Evolutionary conservation across 2,797 vertebrate genomes (phyloP).

Genomic region (Danionella dracula): DNA sequence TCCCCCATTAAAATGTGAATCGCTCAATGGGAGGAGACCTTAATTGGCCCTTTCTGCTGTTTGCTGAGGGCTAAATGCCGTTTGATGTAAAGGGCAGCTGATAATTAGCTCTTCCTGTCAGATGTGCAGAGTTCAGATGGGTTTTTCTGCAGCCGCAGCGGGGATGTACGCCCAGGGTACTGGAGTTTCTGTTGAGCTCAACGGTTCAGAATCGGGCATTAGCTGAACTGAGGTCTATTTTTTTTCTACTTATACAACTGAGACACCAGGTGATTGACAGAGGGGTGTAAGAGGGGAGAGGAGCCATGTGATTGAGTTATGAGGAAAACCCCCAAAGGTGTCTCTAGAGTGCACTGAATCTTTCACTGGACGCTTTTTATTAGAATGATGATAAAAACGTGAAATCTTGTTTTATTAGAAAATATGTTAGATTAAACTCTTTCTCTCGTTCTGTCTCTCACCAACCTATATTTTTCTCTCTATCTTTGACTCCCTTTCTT

Average conservation of each 20-base stretch:
- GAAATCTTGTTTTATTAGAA: too few species aligned
- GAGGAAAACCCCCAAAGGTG: conserved; percentile 6
- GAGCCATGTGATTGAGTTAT: conserved; percentile 30
- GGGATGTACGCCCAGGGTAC: not conserved
- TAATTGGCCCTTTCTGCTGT: conserved; percentile 40
- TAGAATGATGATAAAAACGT: not conserved
- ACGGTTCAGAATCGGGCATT: not conserved
- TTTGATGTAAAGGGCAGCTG: conserved; percentile 39
- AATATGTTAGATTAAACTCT: not conserved
- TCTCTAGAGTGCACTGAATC: not conserved
- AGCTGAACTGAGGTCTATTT: not conserved
- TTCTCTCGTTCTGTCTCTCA: conserved; percentile 7
- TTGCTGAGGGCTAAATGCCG: conserved; percentile 32
- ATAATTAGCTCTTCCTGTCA: conserved; percentile 25
- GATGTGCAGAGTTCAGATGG: not conserved
- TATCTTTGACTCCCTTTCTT: too few species aligned
- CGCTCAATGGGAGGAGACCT: conserved; percentile 23
- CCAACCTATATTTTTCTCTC: too few species aligned
- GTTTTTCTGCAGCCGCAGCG: not conserved
- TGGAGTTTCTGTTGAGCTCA: not conserved
- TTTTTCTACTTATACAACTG: not conserved
- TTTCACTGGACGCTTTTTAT: not conserved
- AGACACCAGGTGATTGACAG: conserved; percentile 4
- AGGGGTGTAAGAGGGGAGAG: conserved; percentile 11
- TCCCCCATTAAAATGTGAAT: conserved; percentile 9